Conservation (phyloP, 2,797 vertebrate genomes). For the Florisuga fusca region DNA sequence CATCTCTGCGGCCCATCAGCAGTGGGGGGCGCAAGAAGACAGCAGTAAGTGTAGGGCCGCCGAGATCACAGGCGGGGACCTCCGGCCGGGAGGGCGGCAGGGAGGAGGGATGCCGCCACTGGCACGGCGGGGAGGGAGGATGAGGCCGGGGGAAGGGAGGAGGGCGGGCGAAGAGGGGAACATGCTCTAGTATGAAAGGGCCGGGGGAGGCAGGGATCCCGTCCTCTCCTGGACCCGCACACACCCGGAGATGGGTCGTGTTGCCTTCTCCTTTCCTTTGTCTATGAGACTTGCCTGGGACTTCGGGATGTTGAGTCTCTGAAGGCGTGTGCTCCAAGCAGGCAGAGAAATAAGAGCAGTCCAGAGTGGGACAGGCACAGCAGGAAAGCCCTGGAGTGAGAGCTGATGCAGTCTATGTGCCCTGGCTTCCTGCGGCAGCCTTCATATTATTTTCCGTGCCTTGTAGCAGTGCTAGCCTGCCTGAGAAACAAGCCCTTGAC, state of each 20-base stretch:
- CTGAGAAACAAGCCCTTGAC: neutral
- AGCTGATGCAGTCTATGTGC: neutral
- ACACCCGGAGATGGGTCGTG: neutral
- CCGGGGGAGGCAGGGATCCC: neutral
- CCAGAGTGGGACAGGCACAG: neutral
- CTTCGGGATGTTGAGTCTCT: neutral
- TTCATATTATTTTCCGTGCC: rapidly evolving
- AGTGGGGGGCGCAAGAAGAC: slow-evolving; percentile 87
- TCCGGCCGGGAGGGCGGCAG: neutral
- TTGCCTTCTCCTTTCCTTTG: neutral
- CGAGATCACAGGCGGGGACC: slow-evolving; percentile 33
- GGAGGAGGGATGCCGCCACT: neutral
- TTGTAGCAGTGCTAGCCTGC: rapidly evolving
- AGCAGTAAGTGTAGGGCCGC: slow-evolving; percentile 74
- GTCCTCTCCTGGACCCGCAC: neutral
- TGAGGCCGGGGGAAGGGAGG: neutral
- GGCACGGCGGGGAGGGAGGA: neutral
- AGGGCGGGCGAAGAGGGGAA: no score
- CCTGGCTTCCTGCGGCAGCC: neutral
- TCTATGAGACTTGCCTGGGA: neutral
- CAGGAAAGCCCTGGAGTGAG: neutral
- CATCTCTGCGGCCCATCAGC: slow-evolving; percentile 77
- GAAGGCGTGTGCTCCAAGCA: neutral
- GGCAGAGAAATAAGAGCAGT: neutral
- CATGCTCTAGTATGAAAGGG: neutral